Evolutionary conservation across 1,140 invertebrate species (phyloP), one percentile per base, ranked within the genome.

Genomic region (Drosophila bipectinata): DNA sequence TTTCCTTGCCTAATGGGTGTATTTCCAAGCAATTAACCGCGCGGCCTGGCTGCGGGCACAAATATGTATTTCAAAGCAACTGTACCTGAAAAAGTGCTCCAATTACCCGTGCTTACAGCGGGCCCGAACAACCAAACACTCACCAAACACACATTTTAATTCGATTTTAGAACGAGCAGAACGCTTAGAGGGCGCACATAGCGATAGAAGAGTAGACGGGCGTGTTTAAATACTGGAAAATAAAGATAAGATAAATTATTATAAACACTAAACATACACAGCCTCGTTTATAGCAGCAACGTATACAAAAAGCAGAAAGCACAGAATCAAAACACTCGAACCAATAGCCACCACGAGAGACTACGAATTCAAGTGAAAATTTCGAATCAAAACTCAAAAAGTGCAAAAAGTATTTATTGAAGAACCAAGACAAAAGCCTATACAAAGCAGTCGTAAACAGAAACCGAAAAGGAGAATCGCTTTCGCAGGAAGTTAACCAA

Each of bases 211-310:
- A 72, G 64, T 68, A 56, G 48, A 59, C 58, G 72, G 56, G 79
- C 60, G 83, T 88, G 80, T 48, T 88, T 88, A 88, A 87, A 83
- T 88, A 83, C 83, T 87, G 83, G 84, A 87, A 87, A 87, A 60
- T 60, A 76, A 64, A 88, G 83, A 87, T 89, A 90, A 90, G 85
- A 89, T 79, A 78, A 79, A 80, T 79, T 66, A 77, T 55, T 60
- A 66, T 75, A 60, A 56, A 69, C 55, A 68, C 30, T 53, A 24
- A 44, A 18, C 21, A 71, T 15, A 72, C 55, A 51, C 59, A 76
- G 21, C 21, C 21, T 21, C 51, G 75, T 48, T 54, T 58, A 60
- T 58, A 56, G 48, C 64, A 48, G 59, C 60, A 53, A 60, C 54
- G 52, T 49, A 52, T 64, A 39, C 49, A 56, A 53, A 53, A 34